phyloP scores from a whole-genome alignment of 1,140 invertebrate genomes.

The Diabrotica undecimpunctata region DNA sequence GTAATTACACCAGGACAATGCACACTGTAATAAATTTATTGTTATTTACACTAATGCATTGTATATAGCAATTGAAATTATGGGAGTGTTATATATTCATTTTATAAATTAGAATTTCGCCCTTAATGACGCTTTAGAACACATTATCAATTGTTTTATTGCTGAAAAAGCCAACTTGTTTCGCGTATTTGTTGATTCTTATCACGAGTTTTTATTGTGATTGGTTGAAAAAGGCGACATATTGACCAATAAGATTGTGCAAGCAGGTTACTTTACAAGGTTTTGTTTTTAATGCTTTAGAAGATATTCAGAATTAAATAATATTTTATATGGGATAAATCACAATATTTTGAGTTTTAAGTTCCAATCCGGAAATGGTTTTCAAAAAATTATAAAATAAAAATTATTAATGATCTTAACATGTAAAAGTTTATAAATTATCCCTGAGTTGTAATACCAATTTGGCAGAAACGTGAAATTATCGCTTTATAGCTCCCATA shows the following conservation, averaged over 20 bases:
- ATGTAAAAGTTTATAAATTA: too few relatives aligned
- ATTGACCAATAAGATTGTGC: not conserved
- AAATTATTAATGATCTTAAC: too few relatives aligned
- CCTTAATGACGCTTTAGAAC: not conserved
- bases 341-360: too few relatives aligned
- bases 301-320: too few relatives aligned
- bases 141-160: not conserved
- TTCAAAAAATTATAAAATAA: too few relatives aligned
- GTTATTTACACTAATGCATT: constrained; percentile 2
- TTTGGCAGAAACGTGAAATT: too few relatives aligned
- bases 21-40: not conserved
- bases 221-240: not conserved
- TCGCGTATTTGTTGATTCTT: not conserved
- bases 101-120: constrained; percentile 1
- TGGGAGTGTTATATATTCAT: not conserved
- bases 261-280: not conserved
- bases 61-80: constrained; percentile 1
- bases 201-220: not conserved
- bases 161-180: not conserved
- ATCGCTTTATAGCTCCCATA: too few relatives aligned
- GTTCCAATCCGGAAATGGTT: too few relatives aligned
- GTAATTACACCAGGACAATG: not conserved
- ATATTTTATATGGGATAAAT: too few relatives aligned
- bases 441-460: too few relatives aligned
- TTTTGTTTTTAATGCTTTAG: too few relatives aligned